A percentile compares a stretch with the other conserved stretches of the same genome.
Evolutionary conservation across 2,888 invertebrate genomes (phyloP).

Genomic region (Torymus aiolomorphi): DNA sequence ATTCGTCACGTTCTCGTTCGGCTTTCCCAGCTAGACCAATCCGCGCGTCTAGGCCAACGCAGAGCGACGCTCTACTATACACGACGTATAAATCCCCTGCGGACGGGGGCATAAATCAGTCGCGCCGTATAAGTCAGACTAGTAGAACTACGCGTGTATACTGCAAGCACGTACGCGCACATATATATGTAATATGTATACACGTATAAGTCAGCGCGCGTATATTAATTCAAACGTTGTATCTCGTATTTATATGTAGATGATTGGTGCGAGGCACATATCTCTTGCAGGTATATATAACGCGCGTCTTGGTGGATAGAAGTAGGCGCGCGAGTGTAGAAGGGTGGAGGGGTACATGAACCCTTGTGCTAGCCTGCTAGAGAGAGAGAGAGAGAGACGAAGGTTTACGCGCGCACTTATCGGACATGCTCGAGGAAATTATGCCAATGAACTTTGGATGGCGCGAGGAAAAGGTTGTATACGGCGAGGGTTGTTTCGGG

Average conservation of each 20-base stretch:
- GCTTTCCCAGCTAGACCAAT: conserved; percentile 38
- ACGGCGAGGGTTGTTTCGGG: too few relatives aligned
- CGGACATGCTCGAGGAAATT: conserved; percentile 50
- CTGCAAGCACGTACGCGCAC: conserved; percentile 48
- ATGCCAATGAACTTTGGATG: conserved; percentile 53
- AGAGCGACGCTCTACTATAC: too few relatives aligned
- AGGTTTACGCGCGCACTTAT: conserved; percentile 10
- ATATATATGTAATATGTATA: conserved; percentile 48
- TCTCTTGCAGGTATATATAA: neutral
- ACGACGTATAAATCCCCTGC: conserved; percentile 16
- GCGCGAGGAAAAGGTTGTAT: too few relatives aligned
- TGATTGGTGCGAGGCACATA: conserved; percentile 39
- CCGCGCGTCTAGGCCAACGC: too few relatives aligned
- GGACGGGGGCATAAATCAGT: conserved; percentile 48
- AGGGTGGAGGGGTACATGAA: neutral
- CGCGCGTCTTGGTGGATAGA: too few relatives aligned
- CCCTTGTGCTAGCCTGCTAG: neutral
- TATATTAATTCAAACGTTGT: conserved; percentile 55
- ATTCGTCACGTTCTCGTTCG: conserved; percentile 29
- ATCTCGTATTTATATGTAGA: conserved; percentile 55
- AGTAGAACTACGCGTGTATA: too few relatives aligned
- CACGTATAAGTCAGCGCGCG: conserved; percentile 40
- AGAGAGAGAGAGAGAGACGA: neutral
- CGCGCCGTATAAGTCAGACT: neutral
- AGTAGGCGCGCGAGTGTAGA: conserved; percentile 29